A percentile compares a stretch with the other conserved stretches of the same genome.
phyloP scores from a whole-genome alignment of 1,140 invertebrate genomes.

The Acromyrmex charruanus region DNA sequence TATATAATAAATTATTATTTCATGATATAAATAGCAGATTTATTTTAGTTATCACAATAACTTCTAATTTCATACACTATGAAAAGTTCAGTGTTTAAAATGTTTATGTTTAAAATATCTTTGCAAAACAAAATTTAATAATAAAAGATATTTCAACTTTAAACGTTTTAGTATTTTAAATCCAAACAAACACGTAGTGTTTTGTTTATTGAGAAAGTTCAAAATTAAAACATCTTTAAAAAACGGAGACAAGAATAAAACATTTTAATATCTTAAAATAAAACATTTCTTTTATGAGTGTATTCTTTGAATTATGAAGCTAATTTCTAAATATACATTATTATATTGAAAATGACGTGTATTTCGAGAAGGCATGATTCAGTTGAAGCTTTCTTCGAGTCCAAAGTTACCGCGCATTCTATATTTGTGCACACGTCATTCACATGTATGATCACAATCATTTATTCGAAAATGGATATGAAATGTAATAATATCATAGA shows the following conservation, averaged over 20 bases:
- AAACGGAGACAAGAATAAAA: too few relatives aligned
- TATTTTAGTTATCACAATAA: not conserved
- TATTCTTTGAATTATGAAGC: not conserved
- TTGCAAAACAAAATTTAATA: too few relatives aligned
- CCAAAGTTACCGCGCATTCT: constrained; percentile 56
- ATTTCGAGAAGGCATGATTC: constrained; percentile 64
- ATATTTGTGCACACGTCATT: constrained; percentile 53
- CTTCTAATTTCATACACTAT: too few relatives aligned
- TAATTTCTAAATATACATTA: constrained; percentile 47
- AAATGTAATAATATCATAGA: not conserved
- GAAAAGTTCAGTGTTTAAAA: too few relatives aligned
- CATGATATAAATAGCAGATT: not conserved
- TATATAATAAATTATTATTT: not conserved
- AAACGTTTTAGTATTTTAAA: too few relatives aligned
- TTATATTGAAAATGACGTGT: constrained; percentile 58
- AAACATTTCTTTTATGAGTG: too few relatives aligned
- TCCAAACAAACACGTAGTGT: too few relatives aligned
- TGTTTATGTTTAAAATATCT: too few relatives aligned
- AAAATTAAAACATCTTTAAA: too few relatives aligned
- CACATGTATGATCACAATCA: not conserved
- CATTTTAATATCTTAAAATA: too few relatives aligned
- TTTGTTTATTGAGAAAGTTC: too few relatives aligned
- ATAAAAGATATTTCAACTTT: too few relatives aligned
- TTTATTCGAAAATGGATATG: constrained; percentile 18
- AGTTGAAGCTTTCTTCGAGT: constrained; percentile 31